A percentile compares a stretch with the other conserved stretches of the same genome.
These are phyloP conservation scores for Paramormyrops kingsleyae DNA, from an alignment of 2,113 vertebrate species.

Conservation along the genomic window DNA sequence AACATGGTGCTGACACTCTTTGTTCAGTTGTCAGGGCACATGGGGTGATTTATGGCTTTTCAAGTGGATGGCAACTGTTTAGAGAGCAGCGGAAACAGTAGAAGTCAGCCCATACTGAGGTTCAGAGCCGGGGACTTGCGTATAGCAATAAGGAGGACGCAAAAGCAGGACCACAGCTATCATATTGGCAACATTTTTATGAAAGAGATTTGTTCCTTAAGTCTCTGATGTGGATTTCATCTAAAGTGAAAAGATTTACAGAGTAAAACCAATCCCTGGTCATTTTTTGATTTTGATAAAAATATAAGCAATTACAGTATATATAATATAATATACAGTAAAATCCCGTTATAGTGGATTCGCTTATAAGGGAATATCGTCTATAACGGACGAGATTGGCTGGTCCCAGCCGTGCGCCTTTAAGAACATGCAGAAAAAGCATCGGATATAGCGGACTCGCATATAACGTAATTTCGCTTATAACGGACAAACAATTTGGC, in stretches of 20 bases:
- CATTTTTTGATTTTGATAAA: not conserved
- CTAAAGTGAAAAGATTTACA: not conserved
- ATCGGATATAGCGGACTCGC: too few species aligned
- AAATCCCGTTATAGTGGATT: too few species aligned
- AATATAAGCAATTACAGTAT: too few species aligned
- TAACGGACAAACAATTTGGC: too few species aligned
- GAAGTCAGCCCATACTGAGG: not conserved
- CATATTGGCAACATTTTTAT: not conserved
- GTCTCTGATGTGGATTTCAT: not conserved
- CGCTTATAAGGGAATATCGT: too few species aligned
- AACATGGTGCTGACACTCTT: not conserved
- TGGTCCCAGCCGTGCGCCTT: too few species aligned
- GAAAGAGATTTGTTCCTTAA: not conserved
- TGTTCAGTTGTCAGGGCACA: not conserved
- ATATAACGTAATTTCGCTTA: too few species aligned
- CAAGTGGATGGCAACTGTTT: not conserved
- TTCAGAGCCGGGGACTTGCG: not conserved
- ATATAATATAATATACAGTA: not conserved
- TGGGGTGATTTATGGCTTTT: not conserved
- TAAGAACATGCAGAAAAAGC: too few species aligned
- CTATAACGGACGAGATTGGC: too few species aligned
- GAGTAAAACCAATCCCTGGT: not conserved
- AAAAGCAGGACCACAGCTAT: not conserved
- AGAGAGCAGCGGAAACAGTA: not conserved
- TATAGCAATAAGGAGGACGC: not conserved